A percentile compares a stretch with the other conserved stretches of the same genome.
phyloP scores from a whole-genome alignment of 1,140 invertebrate genomes.

The Sycophaga agraensis region DNA sequence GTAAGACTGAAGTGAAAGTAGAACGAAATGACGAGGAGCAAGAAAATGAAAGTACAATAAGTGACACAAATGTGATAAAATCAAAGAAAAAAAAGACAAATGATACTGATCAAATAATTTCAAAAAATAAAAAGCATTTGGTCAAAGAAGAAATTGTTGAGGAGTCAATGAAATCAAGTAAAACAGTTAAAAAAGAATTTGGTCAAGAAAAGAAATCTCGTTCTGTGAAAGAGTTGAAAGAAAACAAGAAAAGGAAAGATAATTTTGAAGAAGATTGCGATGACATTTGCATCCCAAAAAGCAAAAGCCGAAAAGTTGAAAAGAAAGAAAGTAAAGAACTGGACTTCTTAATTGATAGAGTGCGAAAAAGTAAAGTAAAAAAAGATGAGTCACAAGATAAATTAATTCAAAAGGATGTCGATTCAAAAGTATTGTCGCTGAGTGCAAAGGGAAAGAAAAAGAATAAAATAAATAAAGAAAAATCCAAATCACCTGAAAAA shows the following conservation, averaged over 20 bases:
- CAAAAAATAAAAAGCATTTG: conserved; percentile 38
- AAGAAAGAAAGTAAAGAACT: conserved; percentile 51
- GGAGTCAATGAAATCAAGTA: conserved; percentile 40
- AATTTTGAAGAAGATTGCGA: conserved; percentile 51
- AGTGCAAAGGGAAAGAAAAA: conserved; percentile 40
- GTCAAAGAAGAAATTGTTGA: conserved; percentile 52
- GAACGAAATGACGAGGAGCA: conserved; percentile 49
- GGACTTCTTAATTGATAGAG: conserved; percentile 56
- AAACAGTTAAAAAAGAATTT: conserved; percentile 41
- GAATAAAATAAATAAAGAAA: conserved; percentile 29
- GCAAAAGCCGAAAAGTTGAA: conserved; percentile 49
- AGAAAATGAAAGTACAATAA: conserved; percentile 44
- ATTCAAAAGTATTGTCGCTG: conserved; percentile 48
- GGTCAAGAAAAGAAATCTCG: conserved; percentile 31
- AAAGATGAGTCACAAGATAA: conserved; percentile 60
- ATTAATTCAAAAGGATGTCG: conserved; percentile 34
- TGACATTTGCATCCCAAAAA: conserved; percentile 41
- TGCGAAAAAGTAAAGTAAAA: conserved; percentile 54
- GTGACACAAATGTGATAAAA: conserved; percentile 50
- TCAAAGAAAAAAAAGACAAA: conserved; percentile 41
- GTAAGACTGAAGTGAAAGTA: conserved; percentile 48
- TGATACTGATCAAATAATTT: conserved; percentile 33
- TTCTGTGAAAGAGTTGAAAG: conserved; percentile 36
- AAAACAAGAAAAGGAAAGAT: conserved; percentile 49
- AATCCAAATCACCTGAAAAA: not conserved